Base-by-base conservation (phyloP, 2,888 invertebrate genomes). In the Papilio protenor region DNA sequence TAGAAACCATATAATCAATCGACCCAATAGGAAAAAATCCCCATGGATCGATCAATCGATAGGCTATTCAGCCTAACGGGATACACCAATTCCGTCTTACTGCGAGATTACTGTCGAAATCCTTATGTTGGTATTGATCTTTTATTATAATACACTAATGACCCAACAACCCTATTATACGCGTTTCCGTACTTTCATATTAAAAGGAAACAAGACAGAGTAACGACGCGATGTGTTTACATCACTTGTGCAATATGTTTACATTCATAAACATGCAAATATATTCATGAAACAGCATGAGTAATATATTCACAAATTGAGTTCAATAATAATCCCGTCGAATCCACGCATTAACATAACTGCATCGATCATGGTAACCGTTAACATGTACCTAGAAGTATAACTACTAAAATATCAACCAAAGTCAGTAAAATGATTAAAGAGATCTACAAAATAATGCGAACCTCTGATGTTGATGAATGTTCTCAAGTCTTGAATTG, bases 301-400 rank as follows among this genome's bases (percentile, higher is more conserved):
- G 71, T 78, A 78, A 78, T 72, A 55, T 77, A 77, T 77, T 74
- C 78, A 75, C 75, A 78, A 78, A 78, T 75, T 64, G 78, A 71
- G 75, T 72, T 47, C 78, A 64, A 75, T 72, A 78, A 78, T 78
- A 78, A 78, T 78, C 78, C 71, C 71, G 61, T 64, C 55, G 75
- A 61, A 72, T 75, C 71, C 71, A 55, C 10, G 11, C 75, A 78
- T 78, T 78, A 78, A 40, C 78, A 75, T 78, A 78, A 75, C 55
- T 75, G 78, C 78, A 75, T 14, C 72, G 78, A 72, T 78, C 74
- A 45, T 49, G n/a, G 47, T 70, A 21, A 69, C 45, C 45, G 40
- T 69, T 64, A 45, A 59, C 70, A n/a, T 49, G 40, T 49, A 8
- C 40, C 40, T 40, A 40, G 40, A 40, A 40, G 33, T 33, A 49